These are phyloP conservation scores for Sialis lutaria DNA, from an alignment of 2,888 invertebrate species.

Conservation along the genomic window DNA sequence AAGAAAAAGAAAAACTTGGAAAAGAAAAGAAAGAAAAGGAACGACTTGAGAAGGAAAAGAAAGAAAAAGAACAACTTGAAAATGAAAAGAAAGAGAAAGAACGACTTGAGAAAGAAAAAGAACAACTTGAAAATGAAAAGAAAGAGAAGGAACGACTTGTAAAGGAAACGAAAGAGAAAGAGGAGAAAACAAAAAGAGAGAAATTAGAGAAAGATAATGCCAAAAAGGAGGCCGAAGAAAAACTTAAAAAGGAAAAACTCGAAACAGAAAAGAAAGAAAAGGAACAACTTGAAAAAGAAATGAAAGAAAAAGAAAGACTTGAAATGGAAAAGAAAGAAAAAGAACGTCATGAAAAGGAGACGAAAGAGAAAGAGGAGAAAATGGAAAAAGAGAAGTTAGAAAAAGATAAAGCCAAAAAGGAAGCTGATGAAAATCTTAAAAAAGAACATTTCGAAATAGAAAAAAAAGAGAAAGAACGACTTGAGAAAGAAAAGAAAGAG, in stretches of 20 bases:
- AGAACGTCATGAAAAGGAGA: too few relatives aligned
- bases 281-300: conserved; percentile 2
- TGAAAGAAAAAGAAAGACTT: conserved; percentile 6
- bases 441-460: not conserved
- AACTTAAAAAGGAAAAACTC: conserved; percentile 11
- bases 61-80: conserved; percentile 12
- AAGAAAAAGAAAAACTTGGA: conserved; percentile 11
- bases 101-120: conserved; percentile 17
- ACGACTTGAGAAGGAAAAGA: conserved; percentile 16
- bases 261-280: conserved; percentile 9
- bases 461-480: not conserved
- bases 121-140: conserved; percentile 8
- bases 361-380: too few relatives aligned
- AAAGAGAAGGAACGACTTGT: conserved; percentile 14
- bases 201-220: conserved; percentile 15
- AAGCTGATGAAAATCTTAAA: not conserved
- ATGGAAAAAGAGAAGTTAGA: too few relatives aligned
- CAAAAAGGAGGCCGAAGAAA: conserved; percentile 15
- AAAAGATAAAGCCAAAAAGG: too few relatives aligned
- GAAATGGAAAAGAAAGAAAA: too few relatives aligned
- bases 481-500: not conserved
- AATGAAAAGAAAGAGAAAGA: conserved; percentile 21
- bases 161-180: conserved; percentile 19
- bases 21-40: conserved; percentile 13
- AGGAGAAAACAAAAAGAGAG: conserved; percentile 14